Conservation (phyloP, 2,888 invertebrate species). For the Panopea generosa region DNA sequence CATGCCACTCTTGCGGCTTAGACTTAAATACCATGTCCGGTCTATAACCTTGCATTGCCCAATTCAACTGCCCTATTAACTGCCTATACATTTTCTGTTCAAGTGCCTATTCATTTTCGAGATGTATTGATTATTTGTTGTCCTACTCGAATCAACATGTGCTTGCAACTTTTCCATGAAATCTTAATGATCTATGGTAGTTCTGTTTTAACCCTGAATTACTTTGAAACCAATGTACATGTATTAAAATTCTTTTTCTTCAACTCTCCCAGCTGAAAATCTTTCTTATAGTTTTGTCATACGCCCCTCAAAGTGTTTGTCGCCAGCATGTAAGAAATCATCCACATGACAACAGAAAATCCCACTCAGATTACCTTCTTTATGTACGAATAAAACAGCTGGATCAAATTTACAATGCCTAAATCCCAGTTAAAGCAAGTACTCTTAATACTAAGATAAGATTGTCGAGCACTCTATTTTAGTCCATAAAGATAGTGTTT, state of each 20-base stretch:
- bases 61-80: conserved; percentile 11
- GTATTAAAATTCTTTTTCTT: conserved; percentile 52
- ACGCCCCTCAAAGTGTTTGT: conserved; percentile 39
- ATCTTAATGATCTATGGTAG: no score
- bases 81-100: not conserved
- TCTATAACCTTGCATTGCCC: conserved; percentile 21
- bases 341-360: conserved; percentile 62
- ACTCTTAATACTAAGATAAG: conserved; percentile 58
- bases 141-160: not conserved
- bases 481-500: conserved; percentile 61
- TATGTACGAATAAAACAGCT: conserved; percentile 51
- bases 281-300: conserved; percentile 37
- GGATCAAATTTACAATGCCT: conserved; percentile 56
- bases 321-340: conserved; percentile 65
- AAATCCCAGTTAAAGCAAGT: conserved; percentile 48
- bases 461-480: conserved; percentile 61
- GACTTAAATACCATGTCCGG: no score
- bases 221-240: conserved; percentile 53
- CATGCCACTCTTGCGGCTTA: conserved; percentile 31
- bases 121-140: conserved; percentile 7
- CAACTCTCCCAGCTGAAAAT: conserved; percentile 57
- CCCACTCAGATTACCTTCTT: conserved; percentile 31
- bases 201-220: conserved; percentile 26
- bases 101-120: conserved; percentile 8
- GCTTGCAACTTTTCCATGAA: not conserved